Conservation (phyloP, 1,140 invertebrate species). For the Saccostrea echinata region DNA sequence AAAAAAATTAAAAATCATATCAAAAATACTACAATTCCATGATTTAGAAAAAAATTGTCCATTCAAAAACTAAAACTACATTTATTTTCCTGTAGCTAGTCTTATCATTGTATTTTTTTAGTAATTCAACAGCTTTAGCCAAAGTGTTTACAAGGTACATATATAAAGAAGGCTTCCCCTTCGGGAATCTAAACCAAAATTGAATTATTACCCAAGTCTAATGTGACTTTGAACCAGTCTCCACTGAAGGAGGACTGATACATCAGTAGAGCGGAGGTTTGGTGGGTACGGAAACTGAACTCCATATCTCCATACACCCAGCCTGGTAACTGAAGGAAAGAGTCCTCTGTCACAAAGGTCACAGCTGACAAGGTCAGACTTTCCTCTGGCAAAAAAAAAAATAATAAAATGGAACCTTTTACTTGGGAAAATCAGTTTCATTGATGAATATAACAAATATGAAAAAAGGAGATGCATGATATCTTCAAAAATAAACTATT, state of each 20-base stretch:
- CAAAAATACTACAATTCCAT: background rate
- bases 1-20: background rate
- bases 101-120: background rate
- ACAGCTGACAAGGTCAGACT: conserved; percentile 79
- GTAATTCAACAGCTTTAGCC: background rate
- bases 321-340: conserved; percentile 93
- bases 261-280: conserved; percentile 91
- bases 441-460: background rate
- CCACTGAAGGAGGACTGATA: conserved; percentile 85
- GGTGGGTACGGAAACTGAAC: conserved; percentile 95
- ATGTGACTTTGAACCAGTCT: conserved; percentile 67
- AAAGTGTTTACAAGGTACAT: too few species aligned
- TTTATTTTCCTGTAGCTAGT: background rate
- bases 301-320: conserved; percentile 94
- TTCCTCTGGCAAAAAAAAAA: background rate
- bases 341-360: conserved; percentile 94
- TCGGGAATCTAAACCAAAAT: too few species aligned
- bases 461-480: background rate
- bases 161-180: too few species aligned
- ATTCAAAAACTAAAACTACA: background rate
- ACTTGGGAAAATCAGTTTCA: too few species aligned
- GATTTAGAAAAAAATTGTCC: background rate
- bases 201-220: conserved; percentile 61
- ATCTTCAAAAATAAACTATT: too few species aligned
- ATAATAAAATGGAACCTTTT: background rate